Conservation (phyloP, 2,888 invertebrate species). For the Lypha dubia region DNA sequence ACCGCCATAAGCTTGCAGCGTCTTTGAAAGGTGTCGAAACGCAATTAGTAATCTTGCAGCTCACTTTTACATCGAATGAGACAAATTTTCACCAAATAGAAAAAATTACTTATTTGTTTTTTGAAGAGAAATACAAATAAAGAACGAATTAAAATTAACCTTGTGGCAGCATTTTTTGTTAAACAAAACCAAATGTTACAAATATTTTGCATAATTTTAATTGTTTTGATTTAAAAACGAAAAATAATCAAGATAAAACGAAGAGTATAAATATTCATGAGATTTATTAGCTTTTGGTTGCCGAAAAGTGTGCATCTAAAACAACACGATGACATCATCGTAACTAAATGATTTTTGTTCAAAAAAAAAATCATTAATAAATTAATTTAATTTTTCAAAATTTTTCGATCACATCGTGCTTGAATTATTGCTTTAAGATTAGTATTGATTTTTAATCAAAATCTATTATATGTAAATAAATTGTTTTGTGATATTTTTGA, state of each 20-base stretch:
- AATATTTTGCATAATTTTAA: constrained; percentile 67
- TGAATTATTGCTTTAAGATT: constrained; percentile 50
- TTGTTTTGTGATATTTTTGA: neutral
- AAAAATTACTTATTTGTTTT: no score
- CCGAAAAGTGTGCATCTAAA: constrained; percentile 20
- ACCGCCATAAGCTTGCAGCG: no score
- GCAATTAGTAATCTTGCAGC: no score
- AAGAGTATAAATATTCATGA: constrained; percentile 56
- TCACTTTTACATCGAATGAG: no score
- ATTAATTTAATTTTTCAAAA: neutral
- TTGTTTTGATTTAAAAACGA: constrained; percentile 50
- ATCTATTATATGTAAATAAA: constrained; percentile 19
- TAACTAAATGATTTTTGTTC: neutral
- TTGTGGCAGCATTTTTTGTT: neutral
- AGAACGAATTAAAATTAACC: neutral
- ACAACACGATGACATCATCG: constrained; percentile 47
- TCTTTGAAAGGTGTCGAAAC: no score
- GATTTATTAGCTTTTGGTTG: constrained; percentile 44
- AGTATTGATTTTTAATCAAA: constrained; percentile 40
- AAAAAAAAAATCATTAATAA: constrained; percentile 13
- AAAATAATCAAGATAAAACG: constrained; percentile 38
- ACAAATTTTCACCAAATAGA: no score
- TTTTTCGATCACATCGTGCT: constrained; percentile 1
- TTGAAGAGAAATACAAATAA: neutral
- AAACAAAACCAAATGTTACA: constrained; percentile 36